These are phyloP conservation scores for Nasonia longicornis DNA, from an alignment of 1,140 invertebrate genomes.

Conservation along the genomic window DNA sequence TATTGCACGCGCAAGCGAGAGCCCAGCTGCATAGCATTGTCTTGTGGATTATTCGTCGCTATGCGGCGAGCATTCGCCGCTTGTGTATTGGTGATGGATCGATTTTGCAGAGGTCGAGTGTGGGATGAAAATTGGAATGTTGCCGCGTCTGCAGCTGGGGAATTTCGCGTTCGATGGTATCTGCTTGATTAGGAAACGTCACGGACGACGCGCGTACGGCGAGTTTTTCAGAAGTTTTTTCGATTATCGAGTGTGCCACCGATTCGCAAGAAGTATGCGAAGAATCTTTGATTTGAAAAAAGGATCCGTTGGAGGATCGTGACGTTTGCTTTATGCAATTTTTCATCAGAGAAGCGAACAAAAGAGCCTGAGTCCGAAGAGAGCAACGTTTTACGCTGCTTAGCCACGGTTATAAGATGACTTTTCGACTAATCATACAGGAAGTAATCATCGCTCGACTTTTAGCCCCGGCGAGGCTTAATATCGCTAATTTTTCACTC, in stretches of 20 bases:
- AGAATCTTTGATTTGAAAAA: too few relatives aligned
- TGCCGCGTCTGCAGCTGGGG: too few relatives aligned
- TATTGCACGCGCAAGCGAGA: background rate
- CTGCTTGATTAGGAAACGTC: background rate
- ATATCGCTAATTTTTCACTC: background rate
- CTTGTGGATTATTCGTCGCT: background rate
- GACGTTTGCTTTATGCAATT: too few relatives aligned
- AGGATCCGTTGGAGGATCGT: too few relatives aligned
- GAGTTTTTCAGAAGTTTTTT: background rate
- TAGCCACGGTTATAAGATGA: background rate
- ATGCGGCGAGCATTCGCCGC: background rate
- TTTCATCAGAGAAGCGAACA: background rate
- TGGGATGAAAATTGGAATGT: background rate
- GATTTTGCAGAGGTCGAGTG: background rate
- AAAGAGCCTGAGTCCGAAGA: background rate
- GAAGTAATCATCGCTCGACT: background rate
- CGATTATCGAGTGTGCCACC: background rate
- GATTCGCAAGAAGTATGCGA: too few relatives aligned
- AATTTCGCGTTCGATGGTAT: background rate
- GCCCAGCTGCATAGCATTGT: background rate
- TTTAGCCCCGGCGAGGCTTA: background rate
- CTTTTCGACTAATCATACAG: background rate
- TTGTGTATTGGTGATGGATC: background rate
- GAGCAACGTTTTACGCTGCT: too few relatives aligned
- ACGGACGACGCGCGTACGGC: too few relatives aligned